Conservation (phyloP, 2,113 vertebrate genomes). For the Tragelaphus buxtoni region DNA sequence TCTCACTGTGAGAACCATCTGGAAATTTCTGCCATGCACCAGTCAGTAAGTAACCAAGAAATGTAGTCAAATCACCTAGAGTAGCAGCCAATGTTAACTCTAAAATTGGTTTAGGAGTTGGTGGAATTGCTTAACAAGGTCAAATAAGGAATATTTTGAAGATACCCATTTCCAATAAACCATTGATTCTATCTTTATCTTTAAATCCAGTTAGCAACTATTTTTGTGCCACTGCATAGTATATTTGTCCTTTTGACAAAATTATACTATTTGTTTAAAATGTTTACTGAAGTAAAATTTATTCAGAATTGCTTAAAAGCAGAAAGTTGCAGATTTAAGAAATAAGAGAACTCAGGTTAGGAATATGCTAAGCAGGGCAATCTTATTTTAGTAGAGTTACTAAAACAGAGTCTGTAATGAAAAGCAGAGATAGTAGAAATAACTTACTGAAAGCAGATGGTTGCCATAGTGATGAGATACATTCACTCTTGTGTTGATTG, state of each 20-base stretch:
- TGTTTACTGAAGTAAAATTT: not conserved
- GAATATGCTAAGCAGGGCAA: not conserved
- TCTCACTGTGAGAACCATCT: not conserved
- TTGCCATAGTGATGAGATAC: slow-evolving; percentile 26
- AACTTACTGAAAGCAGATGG: slow-evolving; percentile 22
- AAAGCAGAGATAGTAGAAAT: slow-evolving; percentile 50
- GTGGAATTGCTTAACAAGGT: not conserved
- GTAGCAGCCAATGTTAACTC: not conserved
- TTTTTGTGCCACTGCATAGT: not conserved
- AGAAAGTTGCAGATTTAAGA: not conserved
- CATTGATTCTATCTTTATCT: not conserved
- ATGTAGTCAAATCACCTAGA: not conserved
- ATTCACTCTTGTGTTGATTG: slow-evolving; percentile 5
- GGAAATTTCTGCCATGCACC: not conserved
- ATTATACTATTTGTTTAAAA: not conserved
- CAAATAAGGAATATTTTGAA: not conserved
- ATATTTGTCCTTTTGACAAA: not conserved
- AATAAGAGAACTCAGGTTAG: not conserved
- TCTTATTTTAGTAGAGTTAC: slow-evolving; percentile 28
- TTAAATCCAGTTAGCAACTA: not conserved
- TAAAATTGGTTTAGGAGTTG: not conserved
- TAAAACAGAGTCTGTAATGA: slow-evolving; percentile 5
- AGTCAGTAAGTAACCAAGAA: not conserved
- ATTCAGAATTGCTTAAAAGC: slow-evolving; percentile 5
- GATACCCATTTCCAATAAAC: not conserved